These are phyloP conservation scores for Mustela lutreola DNA, from an alignment of 2,113 vertebrate species.

Conservation along the genomic window DNA sequence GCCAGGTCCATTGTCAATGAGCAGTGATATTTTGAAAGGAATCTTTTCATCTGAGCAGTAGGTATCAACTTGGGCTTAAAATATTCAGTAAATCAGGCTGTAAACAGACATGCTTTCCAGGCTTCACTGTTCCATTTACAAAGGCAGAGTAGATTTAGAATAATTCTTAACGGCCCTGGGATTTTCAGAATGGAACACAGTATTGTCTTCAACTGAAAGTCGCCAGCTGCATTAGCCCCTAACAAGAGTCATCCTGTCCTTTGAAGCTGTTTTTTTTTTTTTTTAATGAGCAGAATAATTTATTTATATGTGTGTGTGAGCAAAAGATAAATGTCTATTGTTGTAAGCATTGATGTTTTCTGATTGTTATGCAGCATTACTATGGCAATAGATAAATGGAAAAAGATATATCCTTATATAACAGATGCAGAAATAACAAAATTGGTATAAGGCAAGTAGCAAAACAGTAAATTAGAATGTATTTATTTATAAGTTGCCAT, in stretches of 20 bases:
- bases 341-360: neutral
- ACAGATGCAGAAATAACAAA: neutral
- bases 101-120: too few relatives aligned
- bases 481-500: neutral
- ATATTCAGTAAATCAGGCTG: neutral
- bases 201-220: neutral
- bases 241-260: neutral
- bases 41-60: neutral
- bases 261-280: too few relatives aligned
- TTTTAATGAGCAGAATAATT: too few relatives aligned
- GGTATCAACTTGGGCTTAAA: neutral
- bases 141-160: neutral
- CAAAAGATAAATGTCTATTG: neutral
- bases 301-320: neutral
- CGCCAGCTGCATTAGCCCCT: neutral
- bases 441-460: neutral
- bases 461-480: constrained; percentile 21
- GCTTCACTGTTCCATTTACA: neutral
- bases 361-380: neutral
- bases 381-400: neutral
- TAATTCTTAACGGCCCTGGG: neutral
- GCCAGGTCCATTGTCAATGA: neutral
- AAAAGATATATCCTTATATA: neutral
- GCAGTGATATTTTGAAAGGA: neutral
- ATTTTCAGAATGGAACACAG: neutral